Base-by-base conservation (phyloP, 2,797 vertebrate species). In the Coregonus ussuriensis region DNA sequence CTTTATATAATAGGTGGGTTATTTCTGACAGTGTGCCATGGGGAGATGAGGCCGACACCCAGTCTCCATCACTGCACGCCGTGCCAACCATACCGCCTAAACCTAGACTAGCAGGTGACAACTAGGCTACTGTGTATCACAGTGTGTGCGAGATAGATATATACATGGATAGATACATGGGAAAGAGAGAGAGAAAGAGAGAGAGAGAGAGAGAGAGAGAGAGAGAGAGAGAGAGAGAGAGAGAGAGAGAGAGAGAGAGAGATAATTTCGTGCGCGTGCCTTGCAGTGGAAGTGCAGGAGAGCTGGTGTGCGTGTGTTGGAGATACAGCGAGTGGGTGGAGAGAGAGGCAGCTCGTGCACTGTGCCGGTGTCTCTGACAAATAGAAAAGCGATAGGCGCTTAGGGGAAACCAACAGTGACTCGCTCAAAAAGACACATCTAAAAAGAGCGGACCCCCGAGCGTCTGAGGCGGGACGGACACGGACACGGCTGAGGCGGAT, bases 41-140 rank as follows among this genome's bases (percentile, higher is more conserved):
- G 75, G 21, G 85, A 88, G 88, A 77, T n/a, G 62, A 91, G 88
- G n/a, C 59, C 86, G 85, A 88, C 90, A 47, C 77, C 11, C 65
- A 84, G 91, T 89, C 90, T 86, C 87, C 77, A 76, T 77, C 77
- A n/a, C 77, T 67, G 74, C 25, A 59, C 69, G 77, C 71, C 90
- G 89, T 88, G 81, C 87, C 89, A 81, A 59, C 69, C 87, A 81
- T 82, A 76, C 79, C 81, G 85, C 79, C 79, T 79, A 79, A 74
- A 84, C 75, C 81, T 70, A 85, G 85, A 77, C 87, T 89, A 56
- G 89, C 91, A 90, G 90, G 87, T 91, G 91, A 74, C 68, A 75
- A 72, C 71, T 71, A 71, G 41, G 41, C 41, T 56, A 56, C 56
- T 47, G 72, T 65, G 25, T 25, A 25, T 25, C 25, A 25, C 25